These are phyloP conservation scores for Atractosteus spatula DNA, from an alignment of 2,113 vertebrate species.

Conservation along the genomic window DNA sequence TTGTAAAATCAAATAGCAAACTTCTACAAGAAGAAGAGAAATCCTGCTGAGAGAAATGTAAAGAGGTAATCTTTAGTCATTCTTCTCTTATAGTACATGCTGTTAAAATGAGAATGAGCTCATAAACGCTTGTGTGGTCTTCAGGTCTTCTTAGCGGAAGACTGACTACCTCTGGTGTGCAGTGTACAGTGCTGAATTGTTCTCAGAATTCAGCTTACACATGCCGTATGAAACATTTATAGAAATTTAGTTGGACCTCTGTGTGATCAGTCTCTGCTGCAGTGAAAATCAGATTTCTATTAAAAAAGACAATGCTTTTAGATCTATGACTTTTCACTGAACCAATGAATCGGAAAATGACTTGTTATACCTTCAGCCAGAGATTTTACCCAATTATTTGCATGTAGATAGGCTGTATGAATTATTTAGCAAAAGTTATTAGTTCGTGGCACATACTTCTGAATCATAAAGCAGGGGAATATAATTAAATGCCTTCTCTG, in stretches of 20 bases:
- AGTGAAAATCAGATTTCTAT: slow-evolving; percentile 2
- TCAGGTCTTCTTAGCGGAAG: background rate
- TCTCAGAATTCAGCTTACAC: slow-evolving; percentile 3
- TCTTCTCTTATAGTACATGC: too few relatives aligned
- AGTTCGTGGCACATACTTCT: slow-evolving; percentile 39
- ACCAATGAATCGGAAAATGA: slow-evolving; percentile 58
- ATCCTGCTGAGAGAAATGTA: background rate
- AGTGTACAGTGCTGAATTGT: background rate
- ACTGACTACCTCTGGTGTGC: background rate
- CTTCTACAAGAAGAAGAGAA: background rate
- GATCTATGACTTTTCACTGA: slow-evolving; percentile 41
- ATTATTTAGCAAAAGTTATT: slow-evolving; percentile 63
- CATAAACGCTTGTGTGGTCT: background rate
- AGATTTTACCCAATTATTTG: slow-evolving; percentile 48
- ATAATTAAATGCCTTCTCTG: slow-evolving; percentile 53
- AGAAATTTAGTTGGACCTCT: slow-evolving; percentile 1
- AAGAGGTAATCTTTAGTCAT: background rate
- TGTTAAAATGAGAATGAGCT: background rate
- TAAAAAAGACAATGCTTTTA: slow-evolving; percentile 29
- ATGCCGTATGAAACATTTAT: slow-evolving; percentile 20
- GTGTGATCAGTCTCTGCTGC: slow-evolving; percentile 4
- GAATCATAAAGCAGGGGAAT: slow-evolving; percentile 31
- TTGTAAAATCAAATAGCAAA: too few relatives aligned
- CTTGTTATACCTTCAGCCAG: slow-evolving; percentile 44
- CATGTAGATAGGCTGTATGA: slow-evolving; percentile 56